Evolutionary conservation across 2,888 invertebrate species (phyloP), one percentile per base, ranked within the genome.

Genomic region (Idaea dimidiata): DNA sequence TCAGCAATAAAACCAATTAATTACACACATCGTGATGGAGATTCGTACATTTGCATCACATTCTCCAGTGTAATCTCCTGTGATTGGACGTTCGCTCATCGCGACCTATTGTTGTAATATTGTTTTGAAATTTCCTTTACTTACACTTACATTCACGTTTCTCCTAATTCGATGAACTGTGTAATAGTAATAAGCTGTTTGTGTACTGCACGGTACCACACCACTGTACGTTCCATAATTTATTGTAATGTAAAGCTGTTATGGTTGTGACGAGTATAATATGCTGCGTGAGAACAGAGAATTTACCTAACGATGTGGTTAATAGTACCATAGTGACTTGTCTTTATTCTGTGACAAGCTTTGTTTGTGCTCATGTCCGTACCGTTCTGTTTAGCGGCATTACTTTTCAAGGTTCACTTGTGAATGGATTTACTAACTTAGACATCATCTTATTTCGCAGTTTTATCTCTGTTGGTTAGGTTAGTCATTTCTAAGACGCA

Each of bases 241-340:
- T 70, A 68, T 65, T 69, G 75, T 78, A 81, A 77, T 78, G 80
- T 64, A 43, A 43, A 43, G 43, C 43, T 69, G 67, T 70, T 86
- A 79, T 78, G 79, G 82, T 84, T 84, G 82, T 76, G 75, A 24
- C 24, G 24, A 24, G 24, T 24, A 24, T 24, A 74, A 76, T 78
- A 78, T 81, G 82, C 81, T 77, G 81, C 80, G 84, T 87, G 87
- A 84, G 89, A 89, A 87, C 83, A 83, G 84, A 83, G 88, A 87
- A 87, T 83, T 82, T 73, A 78, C 80, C 77, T 78, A 70, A 76
- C 75, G 73, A 80, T 65, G 67, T 67, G 67, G 67, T 62, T 61
- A 18, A 62, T 63, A 59, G 59, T 33, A 59, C 16, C 73, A 74
- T 81, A 75, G 73, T 73, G 66, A 74, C 74, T 72, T 72, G 64